A percentile compares a stretch with the other conserved stretches of the same genome.
Evolutionary conservation across 2,797 vertebrate genomes (phyloP).

Genomic region (Halcyon smyrnensis): DNA sequence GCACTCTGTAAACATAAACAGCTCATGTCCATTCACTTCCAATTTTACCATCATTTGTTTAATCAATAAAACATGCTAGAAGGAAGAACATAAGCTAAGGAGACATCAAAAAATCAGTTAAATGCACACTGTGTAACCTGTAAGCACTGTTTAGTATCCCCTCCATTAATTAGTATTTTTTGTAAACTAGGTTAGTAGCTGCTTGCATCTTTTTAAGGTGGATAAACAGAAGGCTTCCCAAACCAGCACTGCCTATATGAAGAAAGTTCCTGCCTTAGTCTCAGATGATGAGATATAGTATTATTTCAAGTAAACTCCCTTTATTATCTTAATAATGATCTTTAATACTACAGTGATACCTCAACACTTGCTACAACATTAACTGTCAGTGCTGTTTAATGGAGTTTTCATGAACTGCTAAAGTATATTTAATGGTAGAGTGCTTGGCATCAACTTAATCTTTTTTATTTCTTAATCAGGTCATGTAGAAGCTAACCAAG

Average conservation of each 20-base stretch:
- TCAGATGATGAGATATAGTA: neutral
- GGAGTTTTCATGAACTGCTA: neutral
- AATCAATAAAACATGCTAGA: neutral
- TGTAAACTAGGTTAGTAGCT: neutral
- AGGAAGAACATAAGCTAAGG: neutral
- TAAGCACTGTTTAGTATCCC: neutral
- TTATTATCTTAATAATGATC: neutral
- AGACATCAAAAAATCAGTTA: neutral
- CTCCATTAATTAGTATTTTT: neutral
- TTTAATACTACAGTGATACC: neutral
- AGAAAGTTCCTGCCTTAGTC: neutral
- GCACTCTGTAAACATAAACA: neutral
- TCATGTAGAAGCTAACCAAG: neutral
- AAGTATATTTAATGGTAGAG: neutral
- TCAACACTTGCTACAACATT: neutral
- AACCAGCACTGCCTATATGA: neutral
- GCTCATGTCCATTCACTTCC: neutral
- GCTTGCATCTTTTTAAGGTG: neutral
- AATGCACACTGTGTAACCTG: neutral
- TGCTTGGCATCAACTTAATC: neutral
- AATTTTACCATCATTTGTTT: neutral
- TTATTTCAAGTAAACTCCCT: neutral
- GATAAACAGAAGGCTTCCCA: neutral
- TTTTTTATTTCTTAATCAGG: neutral
- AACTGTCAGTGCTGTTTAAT: neutral